Conservation (phyloP, 1,140 invertebrate genomes). For the Drosophila tsacasi region DNA sequence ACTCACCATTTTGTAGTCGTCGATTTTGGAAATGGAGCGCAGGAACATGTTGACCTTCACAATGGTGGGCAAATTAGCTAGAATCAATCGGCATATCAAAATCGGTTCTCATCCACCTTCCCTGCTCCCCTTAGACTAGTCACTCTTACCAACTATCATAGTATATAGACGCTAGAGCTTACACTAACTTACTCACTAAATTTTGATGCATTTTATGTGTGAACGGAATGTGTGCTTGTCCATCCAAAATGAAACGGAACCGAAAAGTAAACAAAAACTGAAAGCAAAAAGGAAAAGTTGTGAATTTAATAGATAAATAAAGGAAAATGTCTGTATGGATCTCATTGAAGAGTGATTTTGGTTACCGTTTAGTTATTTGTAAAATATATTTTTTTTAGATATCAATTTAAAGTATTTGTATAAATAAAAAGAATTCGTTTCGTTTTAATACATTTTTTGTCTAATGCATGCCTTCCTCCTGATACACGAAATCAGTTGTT, state of each 20-base stretch:
- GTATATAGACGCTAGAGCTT: neutral
- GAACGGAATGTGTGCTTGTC: slow-evolving; percentile 53
- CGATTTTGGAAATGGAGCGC: slow-evolving; percentile 98
- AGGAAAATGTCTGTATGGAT: slow-evolving; percentile 84
- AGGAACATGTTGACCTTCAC: slow-evolving; percentile 97
- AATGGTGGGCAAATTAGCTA: slow-evolving; percentile 91
- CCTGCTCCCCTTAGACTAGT: slow-evolving; percentile 10
- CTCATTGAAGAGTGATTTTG: slow-evolving; percentile 68
- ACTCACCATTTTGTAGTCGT: slow-evolving; percentile 99
- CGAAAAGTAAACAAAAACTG: neutral
- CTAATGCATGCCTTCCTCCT: slow-evolving; percentile 54
- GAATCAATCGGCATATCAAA: slow-evolving; percentile 71
- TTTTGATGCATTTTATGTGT: slow-evolving; percentile 72
- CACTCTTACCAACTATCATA: slow-evolving; percentile 12
- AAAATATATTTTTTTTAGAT: neutral
- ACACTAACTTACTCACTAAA: slow-evolving; percentile 10
- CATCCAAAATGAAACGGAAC: slow-evolving; percentile 13
- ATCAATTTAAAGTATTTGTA: neutral
- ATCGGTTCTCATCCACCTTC: slow-evolving; percentile 28
- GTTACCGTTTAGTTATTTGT: slow-evolving; percentile 14
- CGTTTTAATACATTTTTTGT: slow-evolving; percentile 31
- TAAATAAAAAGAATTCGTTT: neutral
- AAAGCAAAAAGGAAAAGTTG: neutral
- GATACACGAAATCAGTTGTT: slow-evolving; percentile 8
- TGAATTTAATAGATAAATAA: slow-evolving; percentile 27